Percentiles rank a stretch among this genome's conserved stretches.
Conservation (phyloP, 2,888 invertebrate genomes). For the Aphidius colemani region DNA sequence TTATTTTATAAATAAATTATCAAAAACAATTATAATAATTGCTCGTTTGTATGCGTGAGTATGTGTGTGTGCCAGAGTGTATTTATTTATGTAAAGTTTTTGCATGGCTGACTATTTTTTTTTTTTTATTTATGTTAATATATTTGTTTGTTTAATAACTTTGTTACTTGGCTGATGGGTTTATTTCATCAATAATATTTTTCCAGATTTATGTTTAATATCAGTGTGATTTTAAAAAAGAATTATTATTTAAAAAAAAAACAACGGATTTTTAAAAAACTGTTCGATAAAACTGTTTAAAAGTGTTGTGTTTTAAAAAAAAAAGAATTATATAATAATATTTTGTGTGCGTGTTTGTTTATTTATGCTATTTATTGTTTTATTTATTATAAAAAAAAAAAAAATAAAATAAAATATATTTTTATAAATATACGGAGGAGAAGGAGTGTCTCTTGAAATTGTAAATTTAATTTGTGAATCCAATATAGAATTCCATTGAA, state of each 20-base stretch:
- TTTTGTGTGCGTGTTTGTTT: conserved; percentile 36
- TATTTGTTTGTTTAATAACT: conserved; percentile 12
- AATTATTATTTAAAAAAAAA: conserved; percentile 4
- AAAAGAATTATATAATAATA: conserved; percentile 36
- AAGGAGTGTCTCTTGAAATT: conserved; percentile 50
- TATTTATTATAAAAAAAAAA: conserved; percentile 20
- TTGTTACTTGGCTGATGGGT: conserved; percentile 47
- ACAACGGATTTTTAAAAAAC: conserved; percentile 40
- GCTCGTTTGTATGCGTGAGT: too few species aligned
- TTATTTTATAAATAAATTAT: background rate
- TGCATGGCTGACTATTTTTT: background rate
- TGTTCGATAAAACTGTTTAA: conserved; percentile 52
- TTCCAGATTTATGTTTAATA: conserved; percentile 60
- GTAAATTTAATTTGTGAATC: conserved; percentile 53
- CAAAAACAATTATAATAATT: background rate
- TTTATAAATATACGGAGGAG: conserved; percentile 25
- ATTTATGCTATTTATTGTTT: conserved; percentile 22
- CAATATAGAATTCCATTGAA: conserved; percentile 54
- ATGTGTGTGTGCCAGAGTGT: too few species aligned
- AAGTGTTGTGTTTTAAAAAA: background rate
- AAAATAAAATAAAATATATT: conserved; percentile 13
- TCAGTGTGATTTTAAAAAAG: conserved; percentile 28
- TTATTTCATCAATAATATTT: conserved; percentile 28
- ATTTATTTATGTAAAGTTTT: too few species aligned
- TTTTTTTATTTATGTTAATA: conserved; percentile 18